Evolutionary conservation across 2,797 vertebrate genomes (phyloP).

Genomic region (Euthynnus affinis): DNA sequence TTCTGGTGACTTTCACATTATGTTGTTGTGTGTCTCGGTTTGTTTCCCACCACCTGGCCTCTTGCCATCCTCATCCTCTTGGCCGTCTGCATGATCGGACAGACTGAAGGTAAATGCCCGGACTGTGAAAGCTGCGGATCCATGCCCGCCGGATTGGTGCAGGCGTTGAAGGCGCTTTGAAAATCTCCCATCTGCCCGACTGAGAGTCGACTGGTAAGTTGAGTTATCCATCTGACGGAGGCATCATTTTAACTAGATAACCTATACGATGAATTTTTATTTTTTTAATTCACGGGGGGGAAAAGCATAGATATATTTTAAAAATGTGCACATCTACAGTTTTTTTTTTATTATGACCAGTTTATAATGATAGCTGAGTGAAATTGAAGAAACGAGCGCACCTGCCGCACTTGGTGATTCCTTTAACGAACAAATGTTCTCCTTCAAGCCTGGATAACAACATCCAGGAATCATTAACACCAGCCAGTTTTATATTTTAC

Average conservation of each 20-base stretch:
- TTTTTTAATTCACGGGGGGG: not conserved
- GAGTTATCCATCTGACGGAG: constrained; percentile 45
- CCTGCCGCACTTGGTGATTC: constrained; percentile 10
- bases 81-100: constrained; percentile 29
- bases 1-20: constrained; percentile 60
- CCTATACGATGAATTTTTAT: not conserved
- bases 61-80: constrained; percentile 21
- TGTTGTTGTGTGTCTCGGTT: constrained; percentile 47
- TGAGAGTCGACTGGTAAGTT: constrained; percentile 75
- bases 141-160: constrained; percentile 42
- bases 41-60: constrained; percentile 18
- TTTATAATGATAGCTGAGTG: constrained; percentile 25
- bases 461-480: no score
- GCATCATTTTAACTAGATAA: not conserved
- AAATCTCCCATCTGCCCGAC: constrained; percentile 56
- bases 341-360: constrained; percentile 9
- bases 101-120: constrained; percentile 43
- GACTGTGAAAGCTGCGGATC: constrained; percentile 45
- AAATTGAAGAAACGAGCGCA: constrained; percentile 27
- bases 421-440: not conserved
- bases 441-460: not conserved
- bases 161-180: constrained; percentile 49
- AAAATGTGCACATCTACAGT: not conserved
- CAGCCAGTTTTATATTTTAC: not conserved
- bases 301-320: not conserved